A percentile compares a stretch with the other conserved stretches of the same genome.
phyloP scores from a whole-genome alignment of 2,113 vertebrate genomes.

The Psittacus erithacus region DNA sequence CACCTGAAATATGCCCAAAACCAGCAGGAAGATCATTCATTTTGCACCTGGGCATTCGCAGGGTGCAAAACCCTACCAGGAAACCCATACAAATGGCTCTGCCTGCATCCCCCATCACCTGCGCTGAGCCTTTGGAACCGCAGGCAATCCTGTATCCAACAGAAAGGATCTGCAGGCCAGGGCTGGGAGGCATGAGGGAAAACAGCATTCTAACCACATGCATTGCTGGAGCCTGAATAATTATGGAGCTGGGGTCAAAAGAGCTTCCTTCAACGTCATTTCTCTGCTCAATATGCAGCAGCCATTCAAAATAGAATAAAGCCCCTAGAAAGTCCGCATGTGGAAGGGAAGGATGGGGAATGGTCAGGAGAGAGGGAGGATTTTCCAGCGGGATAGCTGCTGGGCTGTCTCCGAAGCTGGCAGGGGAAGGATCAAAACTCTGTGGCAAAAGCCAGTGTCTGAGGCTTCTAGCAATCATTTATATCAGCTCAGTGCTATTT shows the following conservation, averaged over 20 bases:
- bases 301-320: neutral
- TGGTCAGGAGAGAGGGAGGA: neutral
- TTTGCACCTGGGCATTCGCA: neutral
- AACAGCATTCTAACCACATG: neutral
- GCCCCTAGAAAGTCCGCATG: neutral
- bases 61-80: neutral
- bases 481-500: neutral
- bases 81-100: neutral
- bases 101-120: neutral
- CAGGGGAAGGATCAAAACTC: neutral
- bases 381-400: neutral
- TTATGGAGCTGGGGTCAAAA: neutral
- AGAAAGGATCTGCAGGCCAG: neutral
- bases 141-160: fast-evolving
- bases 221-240: neutral
- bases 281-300: neutral
- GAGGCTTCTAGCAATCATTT: neutral
- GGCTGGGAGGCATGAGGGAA: neutral
- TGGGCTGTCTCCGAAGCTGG: fast-evolving
- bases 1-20: neutral
- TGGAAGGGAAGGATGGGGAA: neutral
- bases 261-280: neutral
- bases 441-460: neutral
- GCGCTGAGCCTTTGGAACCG: fast-evolving
- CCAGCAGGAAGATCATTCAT: fast-evolving